These are phyloP conservation scores for Diabrotica undecimpunctata DNA, from an alignment of 1,140 invertebrate species.

Conservation along the genomic window DNA sequence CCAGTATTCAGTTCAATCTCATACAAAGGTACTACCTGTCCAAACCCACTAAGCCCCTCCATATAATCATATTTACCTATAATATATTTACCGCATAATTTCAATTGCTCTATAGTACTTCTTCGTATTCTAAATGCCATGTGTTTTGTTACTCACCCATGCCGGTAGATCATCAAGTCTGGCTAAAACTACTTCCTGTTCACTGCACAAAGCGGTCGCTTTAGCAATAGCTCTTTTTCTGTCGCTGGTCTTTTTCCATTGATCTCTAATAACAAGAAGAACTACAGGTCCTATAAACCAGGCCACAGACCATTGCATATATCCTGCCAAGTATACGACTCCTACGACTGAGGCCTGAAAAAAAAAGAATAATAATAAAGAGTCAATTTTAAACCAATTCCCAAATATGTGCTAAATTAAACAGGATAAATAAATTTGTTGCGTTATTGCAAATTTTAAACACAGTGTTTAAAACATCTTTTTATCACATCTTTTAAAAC, in stretches of 20 bases:
- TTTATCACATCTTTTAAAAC: too few relatives aligned
- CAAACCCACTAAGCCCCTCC: too few relatives aligned
- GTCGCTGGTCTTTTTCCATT: constrained; percentile 71
- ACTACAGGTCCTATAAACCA: constrained; percentile 84
- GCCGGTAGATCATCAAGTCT: constrained; percentile 84
- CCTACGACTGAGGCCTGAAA: constrained; percentile 57
- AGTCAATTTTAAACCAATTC: background rate
- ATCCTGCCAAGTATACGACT: constrained; percentile 76
- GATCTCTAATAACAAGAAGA: constrained; percentile 73
- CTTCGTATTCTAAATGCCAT: too few relatives aligned
- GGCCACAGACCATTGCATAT: constrained; percentile 79
- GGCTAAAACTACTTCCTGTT: constrained; percentile 83
- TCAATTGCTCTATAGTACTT: too few relatives aligned
- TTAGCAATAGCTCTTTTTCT: constrained; percentile 75
- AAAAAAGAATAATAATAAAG: constrained; percentile 8
- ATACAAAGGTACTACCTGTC: too few relatives aligned
- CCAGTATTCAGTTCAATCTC: too few relatives aligned
- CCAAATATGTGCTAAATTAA: background rate
- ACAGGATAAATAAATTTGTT: background rate
- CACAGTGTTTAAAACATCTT: too few relatives aligned
- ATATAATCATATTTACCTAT: too few relatives aligned
- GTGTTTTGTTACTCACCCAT: constrained; percentile 64
- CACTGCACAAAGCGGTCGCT: constrained; percentile 70
- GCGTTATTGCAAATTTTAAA: background rate
- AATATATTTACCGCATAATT: too few relatives aligned